Percentiles rank a stretch among this genome's conserved stretches.
Conservation (phyloP, 1,140 invertebrate species). For the Nasonia longicornis region DNA sequence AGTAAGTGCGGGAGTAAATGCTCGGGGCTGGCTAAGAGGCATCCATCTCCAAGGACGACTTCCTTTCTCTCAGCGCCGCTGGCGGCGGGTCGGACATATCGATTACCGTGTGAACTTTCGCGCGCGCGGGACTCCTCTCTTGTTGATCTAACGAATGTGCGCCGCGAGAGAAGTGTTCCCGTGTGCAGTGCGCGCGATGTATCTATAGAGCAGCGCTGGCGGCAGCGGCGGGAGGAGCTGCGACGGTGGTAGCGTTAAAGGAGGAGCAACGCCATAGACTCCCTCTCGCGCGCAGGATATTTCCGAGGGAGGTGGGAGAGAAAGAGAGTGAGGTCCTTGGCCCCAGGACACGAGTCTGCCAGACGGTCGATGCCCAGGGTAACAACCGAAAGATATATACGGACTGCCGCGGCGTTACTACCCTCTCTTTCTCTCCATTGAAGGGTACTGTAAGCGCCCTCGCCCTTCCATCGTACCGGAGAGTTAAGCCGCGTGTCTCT, state of each 20-base stretch:
- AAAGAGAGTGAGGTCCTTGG: conserved; percentile 60
- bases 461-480: conserved; percentile 17
- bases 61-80: neutral
- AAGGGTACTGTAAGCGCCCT: conserved; percentile 12
- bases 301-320: conserved; percentile 8
- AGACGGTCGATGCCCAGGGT: conserved; percentile 66
- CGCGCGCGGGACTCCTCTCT: conserved; percentile 11
- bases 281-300: conserved; percentile 30
- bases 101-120: conserved; percentile 41
- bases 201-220: neutral
- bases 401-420: conserved; percentile 14
- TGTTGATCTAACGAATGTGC: conserved; percentile 43
- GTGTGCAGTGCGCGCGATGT: neutral
- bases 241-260: neutral
- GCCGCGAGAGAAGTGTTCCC: no score
- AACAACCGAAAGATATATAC: conserved; percentile 59
- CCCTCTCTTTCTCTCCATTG: conserved; percentile 1
- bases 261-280: neutral
- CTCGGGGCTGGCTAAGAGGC: conserved; percentile 1
- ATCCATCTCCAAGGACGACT: conserved; percentile 32
- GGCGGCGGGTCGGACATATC: conserved; percentile 23
- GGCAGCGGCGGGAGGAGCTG: no score
- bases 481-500: neutral
- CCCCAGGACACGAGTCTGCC: conserved; percentile 58
- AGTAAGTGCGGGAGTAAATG: conserved; percentile 20